A percentile compares a stretch with the other conserved stretches of the same genome.
These are phyloP conservation scores for Pampus argenteus DNA, from an alignment of 2,797 vertebrate species.

Conservation along the genomic window DNA sequence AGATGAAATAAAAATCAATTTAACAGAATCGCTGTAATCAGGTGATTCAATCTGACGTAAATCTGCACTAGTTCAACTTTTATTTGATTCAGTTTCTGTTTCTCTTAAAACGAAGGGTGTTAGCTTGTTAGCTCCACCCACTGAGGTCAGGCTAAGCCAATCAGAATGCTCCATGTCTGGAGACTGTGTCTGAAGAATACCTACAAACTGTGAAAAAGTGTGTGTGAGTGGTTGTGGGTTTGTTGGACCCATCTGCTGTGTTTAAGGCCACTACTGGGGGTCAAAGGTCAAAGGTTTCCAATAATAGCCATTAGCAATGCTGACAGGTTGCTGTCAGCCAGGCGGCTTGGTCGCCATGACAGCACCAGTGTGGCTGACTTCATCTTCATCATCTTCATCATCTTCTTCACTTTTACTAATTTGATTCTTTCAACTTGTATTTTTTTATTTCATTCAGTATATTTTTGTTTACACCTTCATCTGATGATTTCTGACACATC, in stretches of 20 bases:
- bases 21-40: too few species aligned
- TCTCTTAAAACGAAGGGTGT: too few species aligned
- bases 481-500: too few species aligned
- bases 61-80: too few species aligned
- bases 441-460: too few species aligned
- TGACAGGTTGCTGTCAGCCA: conserved; percentile 34
- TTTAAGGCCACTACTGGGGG: conserved; percentile 35
- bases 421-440: not conserved
- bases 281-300: conserved; percentile 51
- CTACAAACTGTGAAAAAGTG: conserved; percentile 3
- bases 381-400: not conserved
- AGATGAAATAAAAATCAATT: too few species aligned
- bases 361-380: not conserved
- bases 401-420: not conserved
- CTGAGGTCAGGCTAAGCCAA: conserved; percentile 4
- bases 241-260: conserved; percentile 43
- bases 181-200: not conserved
- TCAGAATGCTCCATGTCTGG: not conserved
- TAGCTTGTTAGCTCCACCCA: too few species aligned
- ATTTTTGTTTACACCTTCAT: too few species aligned
- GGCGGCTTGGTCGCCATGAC: conserved; percentile 14
- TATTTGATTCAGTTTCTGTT: too few species aligned
- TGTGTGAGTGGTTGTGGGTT: conserved; percentile 19
- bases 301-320: conserved; percentile 42
- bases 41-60: too few species aligned